phyloP scores from a whole-genome alignment of 2,888 invertebrate species.

The Harmothoe impar region DNA sequence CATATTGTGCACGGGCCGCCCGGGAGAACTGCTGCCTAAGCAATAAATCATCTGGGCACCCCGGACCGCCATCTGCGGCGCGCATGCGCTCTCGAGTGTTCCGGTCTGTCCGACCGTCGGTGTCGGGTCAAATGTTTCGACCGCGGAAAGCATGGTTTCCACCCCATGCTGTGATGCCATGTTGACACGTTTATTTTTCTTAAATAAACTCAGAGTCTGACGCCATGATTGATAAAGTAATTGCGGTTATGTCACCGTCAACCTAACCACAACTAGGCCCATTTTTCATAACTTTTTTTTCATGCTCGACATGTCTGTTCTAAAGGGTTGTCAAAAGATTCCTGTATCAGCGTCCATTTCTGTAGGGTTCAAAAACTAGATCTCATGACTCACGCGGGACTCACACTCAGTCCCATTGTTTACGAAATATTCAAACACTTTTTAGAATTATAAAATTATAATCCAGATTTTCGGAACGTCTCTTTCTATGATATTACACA shows the following conservation, averaged over 20 bases:
- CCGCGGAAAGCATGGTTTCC: slow-evolving; percentile 25
- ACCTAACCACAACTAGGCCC: background rate
- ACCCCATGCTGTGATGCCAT: slow-evolving; percentile 47
- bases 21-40: slow-evolving; percentile 42
- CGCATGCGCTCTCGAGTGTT: slow-evolving; percentile 47
- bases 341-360: no score
- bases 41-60: slow-evolving; percentile 52
- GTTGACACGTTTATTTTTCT: slow-evolving; percentile 45
- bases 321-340: no score
- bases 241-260: slow-evolving; percentile 19
- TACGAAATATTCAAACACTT: no score
- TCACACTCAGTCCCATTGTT: no score
- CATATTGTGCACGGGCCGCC: background rate
- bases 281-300: background rate
- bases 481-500: no score
- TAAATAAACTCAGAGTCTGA: slow-evolving; percentile 7
- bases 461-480: no score
- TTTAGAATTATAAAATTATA: no score
- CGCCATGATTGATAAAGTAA: background rate
- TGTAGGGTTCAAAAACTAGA: no score
- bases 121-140: slow-evolving; percentile 52
- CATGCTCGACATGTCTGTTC: background rate
- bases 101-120: slow-evolving; percentile 32
- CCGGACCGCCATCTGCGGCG: slow-evolving; percentile 58
- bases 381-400: no score